phyloP scores from a whole-genome alignment of 2,888 invertebrate genomes.

The Caenorhabditis sulstoni region DNA sequence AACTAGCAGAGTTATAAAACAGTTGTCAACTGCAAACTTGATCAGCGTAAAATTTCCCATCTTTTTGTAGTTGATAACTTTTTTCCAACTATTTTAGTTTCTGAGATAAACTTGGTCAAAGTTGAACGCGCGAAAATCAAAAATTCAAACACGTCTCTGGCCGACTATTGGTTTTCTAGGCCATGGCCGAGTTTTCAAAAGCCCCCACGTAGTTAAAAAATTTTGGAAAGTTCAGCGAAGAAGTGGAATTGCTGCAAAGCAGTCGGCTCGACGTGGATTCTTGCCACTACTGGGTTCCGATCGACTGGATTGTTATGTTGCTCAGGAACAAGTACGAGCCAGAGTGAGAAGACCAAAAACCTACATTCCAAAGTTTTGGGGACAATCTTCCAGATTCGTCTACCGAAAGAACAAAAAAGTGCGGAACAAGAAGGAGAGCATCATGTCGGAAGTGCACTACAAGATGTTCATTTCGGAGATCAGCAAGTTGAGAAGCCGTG shows the following conservation, averaged over 20 bases:
- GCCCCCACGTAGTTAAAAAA: too few relatives aligned
- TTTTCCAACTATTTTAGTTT: too few relatives aligned
- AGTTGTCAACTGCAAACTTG: too few relatives aligned
- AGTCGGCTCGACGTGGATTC: conserved; percentile 29
- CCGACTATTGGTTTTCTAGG: too few relatives aligned
- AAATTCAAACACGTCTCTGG: too few relatives aligned
- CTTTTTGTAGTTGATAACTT: too few relatives aligned
- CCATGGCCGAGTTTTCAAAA: too few relatives aligned
- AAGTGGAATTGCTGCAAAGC: conserved; percentile 38
- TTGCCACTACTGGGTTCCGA: conserved; percentile 64
- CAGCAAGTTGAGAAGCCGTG: conserved; percentile 42
- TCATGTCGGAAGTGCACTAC: conserved; percentile 56
- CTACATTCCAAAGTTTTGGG: too few relatives aligned
- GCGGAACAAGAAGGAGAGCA: conserved; percentile 29
- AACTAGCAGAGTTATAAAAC: too few relatives aligned
- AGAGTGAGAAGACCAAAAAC: not conserved
- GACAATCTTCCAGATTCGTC: not conserved
- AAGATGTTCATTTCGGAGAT: conserved; percentile 52
- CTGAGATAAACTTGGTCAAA: too few relatives aligned
- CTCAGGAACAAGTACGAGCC: conserved; percentile 52
- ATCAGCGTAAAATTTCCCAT: too few relatives aligned
- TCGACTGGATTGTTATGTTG: conserved; percentile 61
- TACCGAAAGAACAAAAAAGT: not conserved
- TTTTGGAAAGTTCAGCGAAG: conserved; percentile 55
- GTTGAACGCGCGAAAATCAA: too few relatives aligned